A percentile compares a stretch with the other conserved stretches of the same genome.
phyloP scores from a whole-genome alignment of 2,113 vertebrate species.

The Pomatostomus ruficeps region DNA sequence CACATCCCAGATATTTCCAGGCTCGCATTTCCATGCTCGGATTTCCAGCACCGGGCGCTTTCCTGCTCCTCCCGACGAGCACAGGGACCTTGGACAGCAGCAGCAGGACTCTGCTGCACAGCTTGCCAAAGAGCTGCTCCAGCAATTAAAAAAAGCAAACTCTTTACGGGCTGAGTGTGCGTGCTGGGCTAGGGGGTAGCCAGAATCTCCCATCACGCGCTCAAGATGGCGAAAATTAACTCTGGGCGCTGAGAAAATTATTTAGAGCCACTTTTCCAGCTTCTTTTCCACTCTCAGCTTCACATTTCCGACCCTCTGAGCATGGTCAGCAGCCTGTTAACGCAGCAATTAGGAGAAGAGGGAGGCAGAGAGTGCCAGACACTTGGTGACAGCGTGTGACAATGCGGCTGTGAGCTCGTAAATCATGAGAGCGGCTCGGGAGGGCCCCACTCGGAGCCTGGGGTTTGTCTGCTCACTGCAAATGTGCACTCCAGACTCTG shows the following conservation, averaged over 20 bases:
- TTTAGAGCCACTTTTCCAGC: background rate
- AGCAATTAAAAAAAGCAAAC: background rate
- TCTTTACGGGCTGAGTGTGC: background rate
- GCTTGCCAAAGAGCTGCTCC: background rate
- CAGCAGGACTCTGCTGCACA: background rate
- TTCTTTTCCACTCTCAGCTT: background rate
- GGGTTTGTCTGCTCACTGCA: background rate
- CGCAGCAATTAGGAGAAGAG: background rate
- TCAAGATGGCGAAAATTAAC: background rate
- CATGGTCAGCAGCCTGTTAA: rapidly evolving
- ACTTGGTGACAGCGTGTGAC: background rate
- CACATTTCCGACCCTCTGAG: background rate
- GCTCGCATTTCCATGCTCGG: too few relatives aligned
- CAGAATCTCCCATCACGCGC: background rate
- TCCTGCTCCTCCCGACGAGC: background rate
- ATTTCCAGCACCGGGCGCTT: too few relatives aligned
- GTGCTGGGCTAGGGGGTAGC: background rate
- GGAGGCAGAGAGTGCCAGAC: background rate
- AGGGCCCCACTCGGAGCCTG: background rate
- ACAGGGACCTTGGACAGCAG: background rate
- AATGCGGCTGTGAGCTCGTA: background rate
- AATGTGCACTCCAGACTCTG: background rate
- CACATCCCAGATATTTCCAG: background rate
- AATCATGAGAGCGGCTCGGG: background rate
- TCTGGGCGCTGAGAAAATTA: background rate